Evolutionary conservation across 2,113 vertebrate species (phyloP).

Genomic region (Melanocharis versteri): DNA sequence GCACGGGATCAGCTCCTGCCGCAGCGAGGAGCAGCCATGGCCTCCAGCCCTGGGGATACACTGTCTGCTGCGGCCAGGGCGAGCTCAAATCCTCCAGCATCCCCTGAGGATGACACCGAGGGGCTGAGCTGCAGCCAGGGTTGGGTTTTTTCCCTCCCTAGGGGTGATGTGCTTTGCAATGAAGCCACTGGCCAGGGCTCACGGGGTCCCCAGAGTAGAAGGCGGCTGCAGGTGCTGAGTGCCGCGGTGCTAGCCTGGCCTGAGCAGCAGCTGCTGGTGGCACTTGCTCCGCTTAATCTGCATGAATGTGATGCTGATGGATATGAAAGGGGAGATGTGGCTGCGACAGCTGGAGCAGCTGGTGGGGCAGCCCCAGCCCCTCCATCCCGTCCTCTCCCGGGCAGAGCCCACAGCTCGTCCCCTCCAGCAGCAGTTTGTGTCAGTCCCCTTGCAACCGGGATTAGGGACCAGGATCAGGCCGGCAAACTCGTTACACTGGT

Average conservation of each 20-base stretch:
- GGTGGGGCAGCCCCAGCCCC: neutral
- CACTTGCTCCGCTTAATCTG: neutral
- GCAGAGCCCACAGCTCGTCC: neutral
- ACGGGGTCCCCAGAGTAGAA: fast-evolving
- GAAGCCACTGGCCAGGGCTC: neutral
- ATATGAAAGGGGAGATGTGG: neutral
- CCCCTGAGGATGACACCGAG: fast-evolving
- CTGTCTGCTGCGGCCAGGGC: neutral
- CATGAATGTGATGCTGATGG: neutral
- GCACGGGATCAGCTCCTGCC: neutral
- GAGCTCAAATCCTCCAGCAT: neutral
- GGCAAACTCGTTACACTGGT: neutral
- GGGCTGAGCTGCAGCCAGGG: neutral
- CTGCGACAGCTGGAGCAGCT: neutral
- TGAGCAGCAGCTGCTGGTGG: constrained; percentile 8
- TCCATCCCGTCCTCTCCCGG: fast-evolving
- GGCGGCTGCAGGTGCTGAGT: neutral
- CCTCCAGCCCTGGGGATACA: neutral
- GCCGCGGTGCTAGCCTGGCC: neutral
- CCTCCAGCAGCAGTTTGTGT: neutral
- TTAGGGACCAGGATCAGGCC: neutral
- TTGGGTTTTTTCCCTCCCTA: neutral
- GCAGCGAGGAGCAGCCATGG: fast-evolving
- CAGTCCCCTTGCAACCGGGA: neutral
- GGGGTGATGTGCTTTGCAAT: neutral